phyloP scores from a whole-genome alignment of 2,113 vertebrate species.

The Thymallus thymallus region DNA sequence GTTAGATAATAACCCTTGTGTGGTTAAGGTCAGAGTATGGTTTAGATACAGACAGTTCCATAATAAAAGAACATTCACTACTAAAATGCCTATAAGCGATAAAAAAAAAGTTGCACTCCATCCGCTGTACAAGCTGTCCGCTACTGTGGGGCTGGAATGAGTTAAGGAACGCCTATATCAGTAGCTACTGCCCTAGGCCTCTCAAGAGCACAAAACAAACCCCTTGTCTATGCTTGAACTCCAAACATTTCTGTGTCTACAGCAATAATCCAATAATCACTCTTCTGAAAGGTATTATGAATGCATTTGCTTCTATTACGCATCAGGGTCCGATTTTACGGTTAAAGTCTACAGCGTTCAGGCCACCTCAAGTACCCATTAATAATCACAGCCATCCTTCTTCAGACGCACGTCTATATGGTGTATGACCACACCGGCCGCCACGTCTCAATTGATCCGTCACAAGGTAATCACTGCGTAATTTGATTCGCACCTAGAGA shows the following conservation, averaged over 20 bases:
- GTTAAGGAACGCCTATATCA: not conserved
- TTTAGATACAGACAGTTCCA: too few species aligned
- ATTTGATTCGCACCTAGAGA: slow-evolving; percentile 77
- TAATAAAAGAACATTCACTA: too few species aligned
- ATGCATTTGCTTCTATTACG: slow-evolving; percentile 64
- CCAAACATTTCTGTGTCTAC: slow-evolving; percentile 68
- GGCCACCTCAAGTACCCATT: slow-evolving; percentile 75
- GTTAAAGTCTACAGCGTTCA: slow-evolving; percentile 58
- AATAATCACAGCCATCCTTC: slow-evolving; percentile 76
- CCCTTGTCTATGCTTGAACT: slow-evolving; percentile 68
- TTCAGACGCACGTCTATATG: slow-evolving; percentile 75
- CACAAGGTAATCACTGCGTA: slow-evolving; percentile 76
- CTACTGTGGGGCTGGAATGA: slow-evolving; percentile 18
- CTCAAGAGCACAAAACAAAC: slow-evolving; percentile 56
- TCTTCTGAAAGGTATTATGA: slow-evolving; percentile 49
- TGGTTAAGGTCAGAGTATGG: too few species aligned
- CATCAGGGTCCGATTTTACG: slow-evolving; percentile 50
- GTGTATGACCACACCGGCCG: slow-evolving; percentile 67
- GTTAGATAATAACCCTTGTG: too few species aligned
- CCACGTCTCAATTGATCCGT: slow-evolving; percentile 68
- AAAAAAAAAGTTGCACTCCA: too few species aligned
- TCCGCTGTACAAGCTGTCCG: not conserved
- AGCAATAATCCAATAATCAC: slow-evolving; percentile 74
- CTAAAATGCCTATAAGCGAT: too few species aligned
- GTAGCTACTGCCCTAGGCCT: slow-evolving; percentile 34